A percentile compares a stretch with the other conserved stretches of the same genome.
Evolutionary conservation across 2,797 vertebrate genomes (phyloP).

Genomic region (Phylloscopus collybita): DNA sequence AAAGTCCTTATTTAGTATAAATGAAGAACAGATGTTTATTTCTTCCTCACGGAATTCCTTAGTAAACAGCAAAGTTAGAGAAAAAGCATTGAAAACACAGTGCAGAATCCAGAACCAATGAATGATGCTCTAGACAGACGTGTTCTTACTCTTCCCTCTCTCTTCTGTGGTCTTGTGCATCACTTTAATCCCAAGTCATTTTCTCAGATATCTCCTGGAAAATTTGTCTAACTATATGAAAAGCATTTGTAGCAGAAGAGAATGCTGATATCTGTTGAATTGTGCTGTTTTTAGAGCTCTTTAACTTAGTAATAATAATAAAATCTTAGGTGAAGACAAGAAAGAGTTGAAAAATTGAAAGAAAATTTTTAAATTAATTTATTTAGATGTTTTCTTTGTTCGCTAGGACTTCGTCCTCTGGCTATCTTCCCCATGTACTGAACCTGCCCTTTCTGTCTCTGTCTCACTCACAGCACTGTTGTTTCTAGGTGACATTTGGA

Average conservation of each 20-base stretch:
- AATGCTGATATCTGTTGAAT: background rate
- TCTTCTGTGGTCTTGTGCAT: background rate
- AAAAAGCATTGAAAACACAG: background rate
- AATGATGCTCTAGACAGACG: background rate
- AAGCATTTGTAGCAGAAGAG: background rate
- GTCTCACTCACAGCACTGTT: background rate
- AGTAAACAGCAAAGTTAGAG: background rate
- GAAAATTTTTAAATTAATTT: background rate
- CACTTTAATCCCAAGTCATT: background rate
- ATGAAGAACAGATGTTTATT: background rate
- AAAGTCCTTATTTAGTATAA: background rate
- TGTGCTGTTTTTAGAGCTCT: background rate
- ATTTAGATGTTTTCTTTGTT: background rate
- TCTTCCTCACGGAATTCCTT: background rate
- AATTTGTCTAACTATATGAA: background rate
- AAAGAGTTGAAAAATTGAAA: background rate
- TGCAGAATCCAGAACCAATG: background rate
- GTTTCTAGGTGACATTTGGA: conserved; percentile 47
- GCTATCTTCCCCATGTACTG: background rate
- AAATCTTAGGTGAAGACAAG: background rate
- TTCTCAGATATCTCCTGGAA: background rate
- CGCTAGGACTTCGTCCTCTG: background rate
- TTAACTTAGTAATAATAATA: background rate
- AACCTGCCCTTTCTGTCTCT: background rate
- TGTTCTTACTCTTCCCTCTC: background rate